Conservation (phyloP, 2,113 vertebrate genomes). For the Petrocephalus zakoni region DNA sequence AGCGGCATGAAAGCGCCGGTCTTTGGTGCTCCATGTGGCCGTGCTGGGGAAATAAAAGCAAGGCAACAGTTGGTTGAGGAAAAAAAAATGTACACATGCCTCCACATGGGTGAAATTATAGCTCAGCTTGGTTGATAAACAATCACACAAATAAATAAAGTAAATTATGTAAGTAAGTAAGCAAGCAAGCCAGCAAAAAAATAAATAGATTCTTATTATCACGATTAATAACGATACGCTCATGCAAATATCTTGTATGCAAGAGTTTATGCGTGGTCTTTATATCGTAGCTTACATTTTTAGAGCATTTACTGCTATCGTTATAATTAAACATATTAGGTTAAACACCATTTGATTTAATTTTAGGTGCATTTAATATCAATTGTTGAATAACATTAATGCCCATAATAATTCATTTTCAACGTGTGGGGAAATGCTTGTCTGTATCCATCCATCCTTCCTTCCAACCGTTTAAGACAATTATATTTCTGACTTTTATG, state of each 20-base stretch:
- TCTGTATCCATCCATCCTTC: neutral
- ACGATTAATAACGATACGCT: too few relatives aligned
- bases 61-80: neutral
- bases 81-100: neutral
- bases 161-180: too few relatives aligned
- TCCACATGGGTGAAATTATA: neutral
- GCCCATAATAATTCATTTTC: neutral
- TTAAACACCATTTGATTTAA: too few relatives aligned
- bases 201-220: neutral
- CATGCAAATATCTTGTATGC: too few relatives aligned
- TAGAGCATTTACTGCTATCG: neutral
- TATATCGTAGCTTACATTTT: neutral
- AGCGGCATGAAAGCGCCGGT: slow-evolving; percentile 6
- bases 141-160: neutral
- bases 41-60: neutral
- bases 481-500: neutral
- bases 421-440: neutral
- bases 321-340: neutral
- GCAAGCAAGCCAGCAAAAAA: neutral
- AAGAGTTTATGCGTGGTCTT: too few relatives aligned
- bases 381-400: neutral
- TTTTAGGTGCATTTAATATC: neutral
- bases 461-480: neutral
- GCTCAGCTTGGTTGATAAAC: neutral
- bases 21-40: slow-evolving; percentile 31